Percentiles rank a stretch among this genome's conserved stretches.
Conservation (phyloP, 2,797 vertebrate species). For the Phataginus tricuspis region DNA sequence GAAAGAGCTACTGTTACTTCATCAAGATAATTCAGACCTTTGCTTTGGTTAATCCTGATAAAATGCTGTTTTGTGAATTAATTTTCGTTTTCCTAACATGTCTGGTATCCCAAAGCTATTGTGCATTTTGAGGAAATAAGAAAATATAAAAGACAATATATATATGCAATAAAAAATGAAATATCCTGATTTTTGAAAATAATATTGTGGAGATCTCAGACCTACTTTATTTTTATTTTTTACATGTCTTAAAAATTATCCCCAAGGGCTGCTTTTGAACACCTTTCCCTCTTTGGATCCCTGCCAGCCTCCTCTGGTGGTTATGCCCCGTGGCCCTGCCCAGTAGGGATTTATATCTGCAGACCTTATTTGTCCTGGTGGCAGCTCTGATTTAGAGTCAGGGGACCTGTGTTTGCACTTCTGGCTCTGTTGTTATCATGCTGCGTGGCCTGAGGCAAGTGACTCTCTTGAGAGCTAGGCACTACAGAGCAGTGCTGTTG, state of each 20-base stretch:
- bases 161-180: constrained; percentile 1
- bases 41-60: background rate
- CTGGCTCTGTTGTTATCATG: background rate
- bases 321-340: background rate
- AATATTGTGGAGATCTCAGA: background rate
- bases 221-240: background rate
- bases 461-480: background rate
- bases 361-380: background rate
- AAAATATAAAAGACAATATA: background rate
- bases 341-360: background rate
- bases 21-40: background rate
- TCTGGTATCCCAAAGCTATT: background rate
- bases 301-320: background rate
- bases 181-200: constrained; percentile 38
- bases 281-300: background rate
- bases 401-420: background rate
- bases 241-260: background rate
- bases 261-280: background rate
- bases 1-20: background rate
- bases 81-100: constrained; percentile 28
- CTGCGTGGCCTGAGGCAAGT: background rate
- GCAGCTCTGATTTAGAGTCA: background rate
- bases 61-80: background rate
- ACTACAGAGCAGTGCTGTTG: background rate
- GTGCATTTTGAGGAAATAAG: constrained; percentile 47